Evolutionary conservation across 92 coral and sea anemone species (phyloP).

Genomic region (Bergia sp.): DNA sequence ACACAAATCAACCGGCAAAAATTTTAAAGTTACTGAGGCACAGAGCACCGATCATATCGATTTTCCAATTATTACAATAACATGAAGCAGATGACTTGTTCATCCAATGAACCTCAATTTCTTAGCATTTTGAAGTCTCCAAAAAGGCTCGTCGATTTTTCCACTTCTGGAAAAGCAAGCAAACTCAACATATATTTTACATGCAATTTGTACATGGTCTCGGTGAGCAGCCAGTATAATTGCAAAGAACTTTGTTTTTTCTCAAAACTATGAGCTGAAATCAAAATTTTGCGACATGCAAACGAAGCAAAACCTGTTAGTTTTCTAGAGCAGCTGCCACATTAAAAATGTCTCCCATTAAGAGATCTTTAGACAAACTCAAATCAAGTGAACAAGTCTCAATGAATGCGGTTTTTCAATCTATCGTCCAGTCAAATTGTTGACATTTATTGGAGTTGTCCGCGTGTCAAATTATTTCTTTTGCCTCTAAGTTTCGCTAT

Average conservation of each 20-base stretch:
- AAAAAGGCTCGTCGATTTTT: neutral
- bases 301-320: neutral
- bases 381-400: neutral
- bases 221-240: neutral
- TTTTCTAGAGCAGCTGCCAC: constrained; percentile 14
- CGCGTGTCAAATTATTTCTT: neutral
- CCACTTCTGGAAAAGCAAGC: neutral
- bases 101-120: neutral
- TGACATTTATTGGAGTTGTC: neutral
- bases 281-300: neutral
- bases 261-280: neutral
- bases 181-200: neutral
- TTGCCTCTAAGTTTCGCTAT: constrained; percentile 10
- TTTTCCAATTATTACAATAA: too few species aligned
- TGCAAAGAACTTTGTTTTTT: neutral
- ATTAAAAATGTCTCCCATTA: constrained; percentile 1
- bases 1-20: neutral
- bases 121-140: neutral
- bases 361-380: constrained; percentile 19
- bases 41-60: neutral
- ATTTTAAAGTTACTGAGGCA: neutral
- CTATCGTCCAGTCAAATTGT: neutral
- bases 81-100: neutral
- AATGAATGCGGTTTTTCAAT: neutral
- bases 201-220: neutral